These are phyloP conservation scores for Drosophila eohydei DNA, from an alignment of 2,888 invertebrate genomes.

Conservation along the genomic window DNA sequence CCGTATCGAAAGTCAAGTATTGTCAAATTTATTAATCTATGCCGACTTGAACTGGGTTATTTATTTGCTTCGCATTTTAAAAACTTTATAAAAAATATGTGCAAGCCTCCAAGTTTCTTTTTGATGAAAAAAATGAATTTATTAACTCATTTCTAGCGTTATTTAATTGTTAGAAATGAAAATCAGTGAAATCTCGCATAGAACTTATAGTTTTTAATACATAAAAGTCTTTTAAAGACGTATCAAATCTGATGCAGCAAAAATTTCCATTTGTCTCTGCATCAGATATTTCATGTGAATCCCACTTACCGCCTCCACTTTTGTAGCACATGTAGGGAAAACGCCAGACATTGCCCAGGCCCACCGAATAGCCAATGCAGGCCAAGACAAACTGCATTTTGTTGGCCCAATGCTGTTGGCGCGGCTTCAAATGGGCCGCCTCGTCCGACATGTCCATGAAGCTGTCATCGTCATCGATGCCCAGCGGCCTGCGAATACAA, in stretches of 20 bases:
- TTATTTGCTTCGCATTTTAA: too few species aligned
- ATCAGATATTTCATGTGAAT: background rate
- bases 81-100: too few species aligned
- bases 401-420: conserved; percentile 94
- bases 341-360: conserved; percentile 95
- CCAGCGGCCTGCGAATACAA: conserved; percentile 87
- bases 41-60: too few species aligned
- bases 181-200: too few species aligned
- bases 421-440: conserved; percentile 89
- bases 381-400: conserved; percentile 95
- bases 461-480: conserved; percentile 92
- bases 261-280: background rate
- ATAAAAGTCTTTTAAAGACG: too few species aligned
- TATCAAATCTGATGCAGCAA: too few species aligned
- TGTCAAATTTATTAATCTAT: background rate
- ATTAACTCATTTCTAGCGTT: too few species aligned
- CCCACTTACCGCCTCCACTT: conserved; percentile 92
- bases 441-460: conserved; percentile 90
- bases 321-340: conserved; percentile 97
- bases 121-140: too few species aligned
- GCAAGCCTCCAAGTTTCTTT: too few species aligned
- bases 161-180: too few species aligned
- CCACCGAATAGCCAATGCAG: conserved; percentile 95
- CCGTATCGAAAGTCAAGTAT: background rate
- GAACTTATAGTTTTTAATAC: too few species aligned